These are phyloP conservation scores for Pachycephus smyrnensis DNA, from an alignment of 2,888 invertebrate genomes.

Conservation along the genomic window DNA sequence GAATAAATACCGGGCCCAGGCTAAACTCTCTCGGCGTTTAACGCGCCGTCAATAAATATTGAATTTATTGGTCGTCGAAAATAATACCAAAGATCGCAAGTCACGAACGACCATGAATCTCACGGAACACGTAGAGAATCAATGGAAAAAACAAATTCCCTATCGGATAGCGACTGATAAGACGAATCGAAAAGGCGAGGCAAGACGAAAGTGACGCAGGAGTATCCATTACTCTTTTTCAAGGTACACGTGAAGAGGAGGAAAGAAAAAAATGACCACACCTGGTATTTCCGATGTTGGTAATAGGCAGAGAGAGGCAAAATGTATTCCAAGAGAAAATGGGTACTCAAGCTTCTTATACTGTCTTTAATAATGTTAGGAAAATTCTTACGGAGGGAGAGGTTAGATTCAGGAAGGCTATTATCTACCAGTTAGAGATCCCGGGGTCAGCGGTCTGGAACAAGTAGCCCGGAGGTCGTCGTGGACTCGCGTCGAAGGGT, in stretches of 20 bases:
- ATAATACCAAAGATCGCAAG: not conserved
- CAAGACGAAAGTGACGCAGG: not conserved
- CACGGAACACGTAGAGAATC: not conserved
- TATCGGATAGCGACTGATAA: not conserved
- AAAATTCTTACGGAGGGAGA: not conserved
- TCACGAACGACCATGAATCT: not conserved
- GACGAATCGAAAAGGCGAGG: not conserved
- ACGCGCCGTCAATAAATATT: not conserved
- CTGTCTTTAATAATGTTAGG: not conserved
- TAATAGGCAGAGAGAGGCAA: not conserved
- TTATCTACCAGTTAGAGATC: not conserved
- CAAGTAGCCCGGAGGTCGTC: not conserved
- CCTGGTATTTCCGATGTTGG: not conserved
- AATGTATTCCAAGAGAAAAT: not conserved
- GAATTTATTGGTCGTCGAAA: not conserved
- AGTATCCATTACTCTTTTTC: not conserved
- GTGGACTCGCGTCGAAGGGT: not conserved
- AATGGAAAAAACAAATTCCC: not conserved
- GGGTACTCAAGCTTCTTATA: not conserved
- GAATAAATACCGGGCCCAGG: not conserved
- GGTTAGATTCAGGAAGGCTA: not conserved
- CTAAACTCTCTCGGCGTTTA: not conserved
- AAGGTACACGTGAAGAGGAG: not conserved
- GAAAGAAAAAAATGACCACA: not conserved
- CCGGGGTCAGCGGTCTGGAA: constrained; percentile 9